Percentiles rank a stretch among this genome's conserved stretches.
Evolutionary conservation across 1,140 invertebrate genomes (phyloP).

Genomic region (Drosophila sturtevanti): DNA sequence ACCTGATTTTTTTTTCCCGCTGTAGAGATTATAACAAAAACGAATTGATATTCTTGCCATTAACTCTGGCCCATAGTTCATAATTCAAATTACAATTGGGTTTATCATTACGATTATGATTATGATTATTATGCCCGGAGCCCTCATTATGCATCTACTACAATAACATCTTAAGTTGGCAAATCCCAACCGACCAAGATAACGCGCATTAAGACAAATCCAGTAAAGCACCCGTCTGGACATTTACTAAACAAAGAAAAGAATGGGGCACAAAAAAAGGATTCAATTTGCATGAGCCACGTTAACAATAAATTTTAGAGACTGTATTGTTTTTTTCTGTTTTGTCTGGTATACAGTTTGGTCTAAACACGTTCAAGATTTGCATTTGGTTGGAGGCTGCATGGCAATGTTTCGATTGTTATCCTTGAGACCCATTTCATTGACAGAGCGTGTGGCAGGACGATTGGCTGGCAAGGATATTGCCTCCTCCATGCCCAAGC

Average conservation of each 20-base stretch:
- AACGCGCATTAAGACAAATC: slow-evolving; percentile 27
- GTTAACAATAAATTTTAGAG: slow-evolving; percentile 66
- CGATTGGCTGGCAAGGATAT: slow-evolving; percentile 51
- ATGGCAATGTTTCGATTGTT: slow-evolving; percentile 52
- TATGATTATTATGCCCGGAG: slow-evolving; percentile 26
- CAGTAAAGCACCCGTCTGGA: slow-evolving; percentile 19
- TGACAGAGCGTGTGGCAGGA: slow-evolving; percentile 56
- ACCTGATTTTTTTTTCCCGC: too few relatives aligned
- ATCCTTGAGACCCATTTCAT: slow-evolving; percentile 45
- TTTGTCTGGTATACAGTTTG: neutral
- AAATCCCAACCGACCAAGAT: slow-evolving; percentile 15
- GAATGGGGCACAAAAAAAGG: slow-evolving; percentile 30
- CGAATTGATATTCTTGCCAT: neutral
- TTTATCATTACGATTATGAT: slow-evolving; percentile 5
- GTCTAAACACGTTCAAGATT: slow-evolving; percentile 67
- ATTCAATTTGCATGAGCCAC: slow-evolving; percentile 64
- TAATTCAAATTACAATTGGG: slow-evolving; percentile 8
- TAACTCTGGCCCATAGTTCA: neutral
- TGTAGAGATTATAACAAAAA: neutral
- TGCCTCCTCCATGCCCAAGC: slow-evolving; percentile 42
- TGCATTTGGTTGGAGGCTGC: slow-evolving; percentile 51
- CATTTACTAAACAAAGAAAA: slow-evolving; percentile 27
- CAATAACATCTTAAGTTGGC: slow-evolving; percentile 26
- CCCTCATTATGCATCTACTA: slow-evolving; percentile 15
- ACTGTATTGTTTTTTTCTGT: slow-evolving; percentile 24